Conservation (phyloP, 2,113 vertebrate genomes). For the Chamaetylas fuelleborni region DNA sequence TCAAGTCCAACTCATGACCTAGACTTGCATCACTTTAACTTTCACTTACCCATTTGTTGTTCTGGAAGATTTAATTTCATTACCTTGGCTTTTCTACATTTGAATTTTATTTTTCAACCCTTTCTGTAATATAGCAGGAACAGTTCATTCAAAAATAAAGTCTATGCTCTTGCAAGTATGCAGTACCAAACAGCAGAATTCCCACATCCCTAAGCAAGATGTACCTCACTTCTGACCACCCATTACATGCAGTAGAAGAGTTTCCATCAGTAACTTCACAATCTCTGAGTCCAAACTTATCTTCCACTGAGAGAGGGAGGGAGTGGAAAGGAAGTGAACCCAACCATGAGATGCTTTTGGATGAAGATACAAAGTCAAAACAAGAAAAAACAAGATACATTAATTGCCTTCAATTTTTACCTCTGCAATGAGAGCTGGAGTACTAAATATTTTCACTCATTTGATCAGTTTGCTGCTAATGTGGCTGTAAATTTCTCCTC, state of each 20-base stretch:
- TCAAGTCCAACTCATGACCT: not conserved
- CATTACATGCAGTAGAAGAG: not conserved
- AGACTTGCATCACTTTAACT: not conserved
- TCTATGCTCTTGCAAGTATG: not conserved
- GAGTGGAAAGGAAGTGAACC: not conserved
- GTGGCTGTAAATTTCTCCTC: not conserved
- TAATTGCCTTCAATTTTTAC: not conserved
- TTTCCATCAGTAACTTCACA: not conserved
- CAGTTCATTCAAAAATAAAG: not conserved
- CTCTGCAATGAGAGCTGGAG: not conserved
- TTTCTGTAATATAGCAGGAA: not conserved
- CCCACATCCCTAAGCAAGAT: not conserved
- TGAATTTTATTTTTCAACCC: slow-evolving; percentile 1
- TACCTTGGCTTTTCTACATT: not conserved
- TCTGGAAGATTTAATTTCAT: not conserved
- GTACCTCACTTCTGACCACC: not conserved
- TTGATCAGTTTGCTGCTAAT: not conserved
- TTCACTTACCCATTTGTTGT: not conserved
- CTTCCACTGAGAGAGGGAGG: not conserved
- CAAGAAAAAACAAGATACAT: not conserved
- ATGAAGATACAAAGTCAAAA: not conserved
- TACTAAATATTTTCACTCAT: not conserved
- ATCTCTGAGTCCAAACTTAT: not conserved
- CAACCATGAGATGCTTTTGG: not conserved
- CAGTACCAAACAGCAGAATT: not conserved